phyloP scores from a whole-genome alignment of 2,113 vertebrate genomes.

The Pungitius pungitius region DNA sequence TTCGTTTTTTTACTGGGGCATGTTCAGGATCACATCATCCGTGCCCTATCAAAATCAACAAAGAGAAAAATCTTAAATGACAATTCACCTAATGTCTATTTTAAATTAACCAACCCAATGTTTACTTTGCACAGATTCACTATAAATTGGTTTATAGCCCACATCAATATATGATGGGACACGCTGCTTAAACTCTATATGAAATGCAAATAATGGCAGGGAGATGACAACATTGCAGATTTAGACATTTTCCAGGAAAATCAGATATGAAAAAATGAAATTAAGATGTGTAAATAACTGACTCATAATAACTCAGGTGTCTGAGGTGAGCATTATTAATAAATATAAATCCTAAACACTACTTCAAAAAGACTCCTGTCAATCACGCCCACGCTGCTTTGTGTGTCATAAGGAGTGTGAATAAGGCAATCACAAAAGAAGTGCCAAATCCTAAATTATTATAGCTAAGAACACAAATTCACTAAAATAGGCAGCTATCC shows the following conservation, averaged over 20 bases:
- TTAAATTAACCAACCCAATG: neutral
- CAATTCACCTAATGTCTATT: neutral
- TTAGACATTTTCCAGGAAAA: neutral
- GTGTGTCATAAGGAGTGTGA: slow-evolving; percentile 5
- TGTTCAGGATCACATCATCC: slow-evolving; percentile 60
- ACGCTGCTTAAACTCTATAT: neutral
- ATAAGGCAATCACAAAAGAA: slow-evolving; percentile 24
- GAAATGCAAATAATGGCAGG: neutral
- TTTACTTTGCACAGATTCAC: neutral
- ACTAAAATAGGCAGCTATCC: neutral
- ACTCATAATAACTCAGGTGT: neutral
- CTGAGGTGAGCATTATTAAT: neutral
- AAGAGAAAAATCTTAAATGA: slow-evolving; percentile 10
- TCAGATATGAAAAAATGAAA: neutral
- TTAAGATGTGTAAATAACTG: neutral
- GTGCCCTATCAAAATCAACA: slow-evolving; percentile 49
- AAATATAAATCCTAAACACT: neutral
- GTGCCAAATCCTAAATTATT: neutral
- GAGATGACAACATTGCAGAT: neutral
- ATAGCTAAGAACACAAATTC: neutral
- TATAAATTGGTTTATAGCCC: neutral
- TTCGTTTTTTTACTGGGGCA: slow-evolving; percentile 50
- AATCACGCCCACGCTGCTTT: neutral
- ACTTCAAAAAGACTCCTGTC: neutral
- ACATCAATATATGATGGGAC: neutral